These are phyloP conservation scores for Tachysurus vachellii DNA, from an alignment of 2,113 vertebrate species.

Conservation along the genomic window DNA sequence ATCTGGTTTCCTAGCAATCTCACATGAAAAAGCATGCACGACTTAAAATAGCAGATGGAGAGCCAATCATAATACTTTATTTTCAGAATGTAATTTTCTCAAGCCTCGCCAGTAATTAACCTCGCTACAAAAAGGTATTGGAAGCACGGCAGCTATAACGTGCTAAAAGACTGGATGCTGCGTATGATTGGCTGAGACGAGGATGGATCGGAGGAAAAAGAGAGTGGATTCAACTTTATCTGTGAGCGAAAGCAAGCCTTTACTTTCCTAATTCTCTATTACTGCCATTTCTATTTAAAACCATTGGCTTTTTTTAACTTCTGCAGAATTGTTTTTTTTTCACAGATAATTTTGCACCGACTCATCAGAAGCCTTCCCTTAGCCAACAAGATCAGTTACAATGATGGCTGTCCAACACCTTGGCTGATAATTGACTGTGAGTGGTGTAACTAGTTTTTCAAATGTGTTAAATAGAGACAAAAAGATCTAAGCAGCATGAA, in stretches of 20 bases:
- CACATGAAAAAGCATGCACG: conserved; percentile 66
- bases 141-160: conserved; percentile 67
- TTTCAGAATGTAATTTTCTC: conserved; percentile 82
- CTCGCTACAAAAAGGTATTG: conserved; percentile 77
- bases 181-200: conserved; percentile 63
- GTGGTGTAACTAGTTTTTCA: conserved; percentile 73
- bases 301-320: conserved; percentile 76
- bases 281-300: conserved; percentile 75
- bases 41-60: conserved; percentile 73
- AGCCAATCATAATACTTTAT: conserved; percentile 77
- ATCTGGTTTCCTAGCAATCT: conserved; percentile 76
- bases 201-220: conserved; percentile 51
- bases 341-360: conserved; percentile 71
- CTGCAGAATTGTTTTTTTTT: conserved; percentile 77
- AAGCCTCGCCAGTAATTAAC: conserved; percentile 81
- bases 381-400: conserved; percentile 74
- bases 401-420: conserved; percentile 76
- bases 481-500: conserved; percentile 53
- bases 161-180: conserved; percentile 69
- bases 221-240: conserved; percentile 74
- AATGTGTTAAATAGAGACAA: conserved; percentile 75
- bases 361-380: conserved; percentile 68
- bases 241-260: conserved; percentile 63
- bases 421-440: conserved; percentile 77
- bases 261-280: conserved; percentile 63